Evolutionary conservation across 2,113 vertebrate genomes (phyloP).

Genomic region (Bufo bufo): DNA sequence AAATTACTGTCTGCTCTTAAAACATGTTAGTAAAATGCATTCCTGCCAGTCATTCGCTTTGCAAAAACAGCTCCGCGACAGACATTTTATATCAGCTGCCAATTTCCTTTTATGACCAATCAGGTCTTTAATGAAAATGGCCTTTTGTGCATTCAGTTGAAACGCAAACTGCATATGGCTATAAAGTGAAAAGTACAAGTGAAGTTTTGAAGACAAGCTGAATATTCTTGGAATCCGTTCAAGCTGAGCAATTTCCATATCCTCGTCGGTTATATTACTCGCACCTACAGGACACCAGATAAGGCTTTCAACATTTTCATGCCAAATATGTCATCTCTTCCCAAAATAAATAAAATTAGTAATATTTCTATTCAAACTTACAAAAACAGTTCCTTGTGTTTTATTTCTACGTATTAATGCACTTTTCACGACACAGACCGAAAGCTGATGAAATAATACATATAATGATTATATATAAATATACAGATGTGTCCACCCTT

Average conservation of each 20-base stretch:
- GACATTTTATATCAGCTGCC: constrained; percentile 51
- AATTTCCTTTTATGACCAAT: constrained; percentile 57
- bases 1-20: constrained; percentile 61
- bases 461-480: background rate
- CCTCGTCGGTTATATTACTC: constrained; percentile 37
- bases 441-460: background rate
- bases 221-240: constrained; percentile 53
- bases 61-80: constrained; percentile 47
- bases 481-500: background rate
- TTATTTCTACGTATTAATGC: background rate
- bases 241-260: constrained; percentile 47
- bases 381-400: constrained; percentile 28
- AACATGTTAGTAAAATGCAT: constrained; percentile 60
- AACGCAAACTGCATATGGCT: constrained; percentile 35
- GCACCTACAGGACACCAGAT: constrained; percentile 55
- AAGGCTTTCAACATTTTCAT: constrained; percentile 42
- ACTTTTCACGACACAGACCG: background rate
- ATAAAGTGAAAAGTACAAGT: constrained; percentile 49
- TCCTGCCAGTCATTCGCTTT: constrained; percentile 32
- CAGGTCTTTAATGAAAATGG: constrained; percentile 40
- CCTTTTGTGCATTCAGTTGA: constrained; percentile 40
- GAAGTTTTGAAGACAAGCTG: constrained; percentile 53
- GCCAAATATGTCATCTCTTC: constrained; percentile 40
- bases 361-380: constrained; percentile 39
- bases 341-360: constrained; percentile 50